Evolutionary conservation across 2,888 invertebrate genomes (phyloP).

Genomic region (Dryocosmus kuriphilus): DNA sequence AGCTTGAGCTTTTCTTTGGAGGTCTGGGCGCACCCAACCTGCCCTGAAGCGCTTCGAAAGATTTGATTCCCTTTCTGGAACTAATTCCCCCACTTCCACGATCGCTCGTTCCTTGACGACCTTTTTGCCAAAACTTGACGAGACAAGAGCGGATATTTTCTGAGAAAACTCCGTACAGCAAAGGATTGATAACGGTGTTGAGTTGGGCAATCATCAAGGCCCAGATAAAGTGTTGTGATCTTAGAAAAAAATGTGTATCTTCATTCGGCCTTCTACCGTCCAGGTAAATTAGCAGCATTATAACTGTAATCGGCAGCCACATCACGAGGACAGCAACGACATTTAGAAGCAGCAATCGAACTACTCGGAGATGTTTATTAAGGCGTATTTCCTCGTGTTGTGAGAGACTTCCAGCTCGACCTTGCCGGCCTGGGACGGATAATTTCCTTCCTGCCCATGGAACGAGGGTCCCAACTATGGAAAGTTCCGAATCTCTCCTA

Average conservation of each 20-base stretch:
- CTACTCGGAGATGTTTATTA: constrained; percentile 79
- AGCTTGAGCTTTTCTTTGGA: constrained; percentile 70
- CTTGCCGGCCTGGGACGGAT: constrained; percentile 73
- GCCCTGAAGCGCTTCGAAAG: constrained; percentile 67
- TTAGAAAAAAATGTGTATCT: constrained; percentile 79
- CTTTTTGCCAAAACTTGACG: constrained; percentile 74
- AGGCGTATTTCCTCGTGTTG: constrained; percentile 79
- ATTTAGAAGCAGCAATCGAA: constrained; percentile 79
- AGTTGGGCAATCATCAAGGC: constrained; percentile 79
- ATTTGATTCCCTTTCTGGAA: constrained; percentile 55
- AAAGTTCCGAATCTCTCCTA: constrained; percentile 79
- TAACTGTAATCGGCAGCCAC: constrained; percentile 80
- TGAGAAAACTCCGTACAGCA: constrained; percentile 80
- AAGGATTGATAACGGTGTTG: constrained; percentile 80
- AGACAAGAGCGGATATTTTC: constrained; percentile 79
- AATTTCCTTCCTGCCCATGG: constrained; percentile 78
- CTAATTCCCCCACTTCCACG: constrained; percentile 59
- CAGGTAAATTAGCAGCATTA: constrained; percentile 80
- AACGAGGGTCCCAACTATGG: constrained; percentile 78
- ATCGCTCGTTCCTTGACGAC: constrained; percentile 51
- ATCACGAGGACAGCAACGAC: constrained; percentile 80
- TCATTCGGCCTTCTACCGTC: constrained; percentile 79
- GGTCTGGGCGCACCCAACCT: constrained; percentile 59
- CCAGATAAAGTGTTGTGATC: constrained; percentile 79
- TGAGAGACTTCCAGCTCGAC: constrained; percentile 77